phyloP scores from a whole-genome alignment of 2,888 invertebrate species.

The Anarsia innoxiella region DNA sequence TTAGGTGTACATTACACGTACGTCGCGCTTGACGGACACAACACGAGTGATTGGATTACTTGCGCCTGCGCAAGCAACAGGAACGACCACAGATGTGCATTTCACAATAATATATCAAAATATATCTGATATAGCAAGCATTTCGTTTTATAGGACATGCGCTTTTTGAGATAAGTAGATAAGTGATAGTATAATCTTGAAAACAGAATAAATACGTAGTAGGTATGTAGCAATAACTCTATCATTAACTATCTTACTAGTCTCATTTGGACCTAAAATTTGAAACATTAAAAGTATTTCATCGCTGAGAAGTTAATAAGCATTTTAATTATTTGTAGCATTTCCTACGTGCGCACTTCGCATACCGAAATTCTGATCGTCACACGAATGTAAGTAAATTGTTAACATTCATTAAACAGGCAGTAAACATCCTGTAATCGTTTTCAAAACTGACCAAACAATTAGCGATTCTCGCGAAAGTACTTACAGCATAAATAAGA shows the following conservation, averaged over 20 bases:
- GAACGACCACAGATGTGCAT: slow-evolving; percentile 2
- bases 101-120: too few species aligned
- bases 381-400: slow-evolving; percentile 1
- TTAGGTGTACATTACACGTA: slow-evolving; percentile 45
- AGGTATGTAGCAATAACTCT: too few species aligned
- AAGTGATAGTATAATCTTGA: too few species aligned
- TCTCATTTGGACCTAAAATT: too few species aligned
- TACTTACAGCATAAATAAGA: too few species aligned
- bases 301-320: too few species aligned
- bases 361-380: neutral
- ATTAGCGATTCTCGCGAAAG: too few species aligned
- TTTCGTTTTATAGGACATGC: neutral
- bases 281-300: too few species aligned
- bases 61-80: slow-evolving; percentile 24
- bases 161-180: too few species aligned
- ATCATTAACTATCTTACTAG: too few species aligned
- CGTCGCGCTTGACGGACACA: slow-evolving; percentile 43
- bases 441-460: slow-evolving; percentile 15
- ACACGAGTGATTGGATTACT: slow-evolving; percentile 47
- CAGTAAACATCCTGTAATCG: slow-evolving; percentile 18
- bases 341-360: neutral
- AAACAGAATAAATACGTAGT: too few species aligned
- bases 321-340: too few species aligned
- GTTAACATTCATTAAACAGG: slow-evolving; percentile 6
- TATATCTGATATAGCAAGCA: neutral